These are phyloP conservation scores for Centroberyx gerrardi DNA, from an alignment of 2,797 vertebrate genomes.

Conservation along the genomic window DNA sequence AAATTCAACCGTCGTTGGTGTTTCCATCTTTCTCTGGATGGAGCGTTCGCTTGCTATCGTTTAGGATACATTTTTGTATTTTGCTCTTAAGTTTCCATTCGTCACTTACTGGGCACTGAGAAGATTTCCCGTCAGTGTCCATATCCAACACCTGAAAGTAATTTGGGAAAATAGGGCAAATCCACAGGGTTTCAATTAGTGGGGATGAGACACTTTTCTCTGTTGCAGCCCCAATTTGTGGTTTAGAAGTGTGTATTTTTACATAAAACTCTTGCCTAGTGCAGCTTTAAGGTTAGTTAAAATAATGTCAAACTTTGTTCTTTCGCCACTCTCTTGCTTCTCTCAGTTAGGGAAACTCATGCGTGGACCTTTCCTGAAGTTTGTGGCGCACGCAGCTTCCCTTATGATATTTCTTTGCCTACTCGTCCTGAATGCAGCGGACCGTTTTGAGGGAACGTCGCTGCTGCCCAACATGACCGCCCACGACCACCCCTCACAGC, in stretches of 20 bases:
- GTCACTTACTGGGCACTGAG: too few relatives aligned
- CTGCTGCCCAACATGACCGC: conserved; percentile 94
- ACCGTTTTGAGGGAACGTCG: conserved; percentile 94
- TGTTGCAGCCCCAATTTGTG: neutral
- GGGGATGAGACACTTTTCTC: too few relatives aligned
- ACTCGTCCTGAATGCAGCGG: conserved; percentile 95
- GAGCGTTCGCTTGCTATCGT: too few relatives aligned
- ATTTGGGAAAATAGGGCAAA: too few relatives aligned
- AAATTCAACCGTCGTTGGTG: too few relatives aligned
- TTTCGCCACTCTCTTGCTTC: conserved; percentile 4
- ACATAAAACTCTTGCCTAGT: too few relatives aligned
- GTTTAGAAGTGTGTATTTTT: neutral
- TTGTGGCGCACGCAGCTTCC: conserved; percentile 96
- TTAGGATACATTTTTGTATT: too few relatives aligned
- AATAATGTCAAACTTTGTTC: neutral
- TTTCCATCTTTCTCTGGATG: too few relatives aligned
- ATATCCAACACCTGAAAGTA: too few relatives aligned
- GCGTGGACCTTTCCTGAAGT: conserved; percentile 96
- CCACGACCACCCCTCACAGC: conserved; percentile 91
- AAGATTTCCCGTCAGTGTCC: too few relatives aligned
- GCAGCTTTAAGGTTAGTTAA: neutral
- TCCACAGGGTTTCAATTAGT: too few relatives aligned
- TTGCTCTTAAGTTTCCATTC: too few relatives aligned
- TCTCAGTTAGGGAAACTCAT: conserved; percentile 92
- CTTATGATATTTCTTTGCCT: conserved; percentile 96